Percentiles rank a stretch among this genome's conserved stretches.
Evolutionary conservation across 2,113 vertebrate genomes (phyloP).

Genomic region (Mus pahari): DNA sequence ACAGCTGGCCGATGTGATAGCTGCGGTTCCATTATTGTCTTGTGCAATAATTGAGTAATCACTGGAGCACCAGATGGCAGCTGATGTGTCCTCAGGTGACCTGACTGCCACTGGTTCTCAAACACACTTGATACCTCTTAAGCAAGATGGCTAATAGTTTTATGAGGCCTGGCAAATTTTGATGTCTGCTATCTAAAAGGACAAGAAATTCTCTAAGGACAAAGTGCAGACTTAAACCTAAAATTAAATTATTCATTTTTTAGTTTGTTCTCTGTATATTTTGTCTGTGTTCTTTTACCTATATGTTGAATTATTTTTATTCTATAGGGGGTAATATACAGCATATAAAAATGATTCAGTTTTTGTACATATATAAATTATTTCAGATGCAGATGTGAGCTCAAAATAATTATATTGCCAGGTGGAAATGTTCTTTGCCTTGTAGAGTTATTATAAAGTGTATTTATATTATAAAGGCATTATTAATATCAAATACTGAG

Average conservation of each 20-base stretch:
- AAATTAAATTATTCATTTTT: background rate
- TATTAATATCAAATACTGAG: background rate
- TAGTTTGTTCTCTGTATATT: conserved; percentile 7
- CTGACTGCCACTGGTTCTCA: background rate
- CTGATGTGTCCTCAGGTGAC: background rate
- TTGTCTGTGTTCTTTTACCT: background rate
- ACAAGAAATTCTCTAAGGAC: conserved; percentile 23
- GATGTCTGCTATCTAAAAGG: background rate
- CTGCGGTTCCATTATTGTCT: background rate
- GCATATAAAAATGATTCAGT: background rate
- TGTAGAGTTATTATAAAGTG: background rate
- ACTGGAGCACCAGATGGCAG: background rate
- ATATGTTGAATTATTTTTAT: background rate
- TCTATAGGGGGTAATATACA: background rate
- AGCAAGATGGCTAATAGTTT: background rate
- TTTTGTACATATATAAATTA: background rate
- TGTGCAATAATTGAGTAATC: background rate
- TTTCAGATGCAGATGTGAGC: background rate
- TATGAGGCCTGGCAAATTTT: background rate
- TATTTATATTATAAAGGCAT: no score
- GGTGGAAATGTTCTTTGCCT: background rate
- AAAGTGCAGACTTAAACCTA: conserved; percentile 19
- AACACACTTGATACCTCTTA: background rate
- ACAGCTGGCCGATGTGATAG: background rate
- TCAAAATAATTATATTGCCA: background rate